phyloP scores from a whole-genome alignment of 2,888 invertebrate species.

The Pediacus dermestoides region DNA sequence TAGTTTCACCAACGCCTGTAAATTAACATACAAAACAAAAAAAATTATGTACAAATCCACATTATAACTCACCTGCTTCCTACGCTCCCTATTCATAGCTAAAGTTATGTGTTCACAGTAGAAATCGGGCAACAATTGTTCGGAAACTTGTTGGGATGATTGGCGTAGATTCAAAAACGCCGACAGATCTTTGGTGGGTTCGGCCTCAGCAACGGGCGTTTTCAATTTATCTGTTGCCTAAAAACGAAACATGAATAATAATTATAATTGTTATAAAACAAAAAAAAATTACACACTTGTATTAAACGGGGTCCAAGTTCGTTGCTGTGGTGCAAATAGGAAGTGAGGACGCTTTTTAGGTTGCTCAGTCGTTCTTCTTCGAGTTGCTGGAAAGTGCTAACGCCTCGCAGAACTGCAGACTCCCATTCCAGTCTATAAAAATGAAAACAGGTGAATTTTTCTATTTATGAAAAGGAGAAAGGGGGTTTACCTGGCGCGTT shows the following conservation, averaged over 20 bases:
- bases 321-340: conserved; percentile 61
- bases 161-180: conserved; percentile 66
- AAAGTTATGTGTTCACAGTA: conserved; percentile 92
- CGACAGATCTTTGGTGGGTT: conserved; percentile 64
- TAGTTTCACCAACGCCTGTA: conserved; percentile 75
- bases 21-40: conserved; percentile 23
- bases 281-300: conserved; percentile 53
- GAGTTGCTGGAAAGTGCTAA: conserved; percentile 79
- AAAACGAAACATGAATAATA: conserved; percentile 11
- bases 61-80: conserved; percentile 64
- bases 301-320: conserved; percentile 77
- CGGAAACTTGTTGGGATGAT: conserved; percentile 59
- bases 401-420: conserved; percentile 81
- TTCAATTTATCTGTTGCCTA: conserved; percentile 69
- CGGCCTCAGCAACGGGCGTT: conserved; percentile 68
- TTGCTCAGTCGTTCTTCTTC: conserved; percentile 86
- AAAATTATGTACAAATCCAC: not conserved
- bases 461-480: conserved; percentile 5
- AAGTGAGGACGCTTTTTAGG: conserved; percentile 67
- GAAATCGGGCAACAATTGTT: conserved; percentile 89
- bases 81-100: conserved; percentile 86
- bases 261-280: conserved; percentile 5
- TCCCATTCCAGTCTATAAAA: conserved; percentile 80
- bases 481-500: conserved; percentile 69
- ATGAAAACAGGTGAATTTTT: conserved; percentile 8